Percentiles rank a stretch among this genome's conserved stretches.
Evolutionary conservation across 1,140 invertebrate species (phyloP).

Genomic region (Atopsyche davidsoni): DNA sequence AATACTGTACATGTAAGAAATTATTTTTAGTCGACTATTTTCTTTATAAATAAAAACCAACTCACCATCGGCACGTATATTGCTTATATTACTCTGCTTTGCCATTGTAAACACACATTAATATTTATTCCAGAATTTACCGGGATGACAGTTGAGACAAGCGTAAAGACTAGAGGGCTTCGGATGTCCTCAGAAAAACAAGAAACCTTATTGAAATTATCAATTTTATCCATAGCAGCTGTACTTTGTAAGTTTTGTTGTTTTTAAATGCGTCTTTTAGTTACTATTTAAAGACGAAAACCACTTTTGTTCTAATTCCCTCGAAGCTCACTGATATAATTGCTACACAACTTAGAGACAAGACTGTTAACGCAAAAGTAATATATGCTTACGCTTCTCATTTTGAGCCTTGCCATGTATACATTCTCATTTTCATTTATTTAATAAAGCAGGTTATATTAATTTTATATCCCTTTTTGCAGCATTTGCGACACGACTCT

Average conservation of each 20-base stretch:
- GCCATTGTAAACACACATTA: neutral
- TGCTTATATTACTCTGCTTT: neutral
- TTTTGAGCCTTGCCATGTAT: neutral
- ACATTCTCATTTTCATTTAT: constrained; percentile 6
- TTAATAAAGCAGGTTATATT: constrained; percentile 11
- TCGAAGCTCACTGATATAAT: too few species aligned
- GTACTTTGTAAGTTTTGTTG: constrained; percentile 77
- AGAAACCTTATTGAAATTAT: constrained; percentile 88
- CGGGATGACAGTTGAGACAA: constrained; percentile 18
- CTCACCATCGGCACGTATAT: neutral
- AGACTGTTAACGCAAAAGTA: constrained; percentile 15
- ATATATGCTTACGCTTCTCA: constrained; percentile 20
- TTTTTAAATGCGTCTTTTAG: constrained; percentile 10
- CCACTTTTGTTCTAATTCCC: too few species aligned
- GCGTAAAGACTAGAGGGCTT: constrained; percentile 12
- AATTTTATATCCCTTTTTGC: constrained; percentile 40
- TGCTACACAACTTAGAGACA: too few species aligned
- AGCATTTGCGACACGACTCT: constrained; percentile 93
- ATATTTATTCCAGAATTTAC: constrained; percentile 15
- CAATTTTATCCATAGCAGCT: constrained; percentile 84
- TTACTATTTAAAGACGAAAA: too few species aligned
- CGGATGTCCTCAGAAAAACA: constrained; percentile 69
- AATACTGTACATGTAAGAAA: constrained; percentile 11
- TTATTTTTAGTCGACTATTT: neutral
- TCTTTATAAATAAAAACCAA: neutral